A percentile compares a stretch with the other conserved stretches of the same genome.
These are phyloP conservation scores for Ptyas mucosa DNA, from an alignment of 2,113 vertebrate species.

Conservation along the genomic window DNA sequence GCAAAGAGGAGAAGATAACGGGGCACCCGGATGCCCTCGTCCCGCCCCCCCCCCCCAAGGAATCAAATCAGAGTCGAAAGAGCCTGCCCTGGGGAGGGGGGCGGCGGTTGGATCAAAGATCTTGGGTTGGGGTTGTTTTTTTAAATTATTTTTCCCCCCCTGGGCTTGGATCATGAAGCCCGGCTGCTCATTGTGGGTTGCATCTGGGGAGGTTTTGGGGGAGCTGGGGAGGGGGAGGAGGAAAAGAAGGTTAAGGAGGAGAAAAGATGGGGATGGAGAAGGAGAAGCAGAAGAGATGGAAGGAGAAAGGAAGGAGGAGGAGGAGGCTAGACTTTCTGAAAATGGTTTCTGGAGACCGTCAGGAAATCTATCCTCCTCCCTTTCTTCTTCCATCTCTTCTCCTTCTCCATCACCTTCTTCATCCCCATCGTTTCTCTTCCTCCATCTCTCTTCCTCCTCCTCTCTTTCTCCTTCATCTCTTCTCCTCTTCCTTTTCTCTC, in stretches of 20 bases:
- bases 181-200: neutral
- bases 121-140: neutral
- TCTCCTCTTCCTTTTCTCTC: too few relatives aligned
- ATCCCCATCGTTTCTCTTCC: too few relatives aligned
- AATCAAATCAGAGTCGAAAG: neutral
- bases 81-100: too few relatives aligned
- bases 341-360: neutral
- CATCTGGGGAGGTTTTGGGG: neutral
- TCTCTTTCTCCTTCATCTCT: too few relatives aligned
- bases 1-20: conserved; percentile 80
- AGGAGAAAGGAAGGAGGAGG: neutral
- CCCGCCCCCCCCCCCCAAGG: conserved; percentile 11
- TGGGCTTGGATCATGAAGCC: neutral
- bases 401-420: neutral
- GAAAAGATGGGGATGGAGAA: neutral
- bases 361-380: neutral
- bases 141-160: neutral
- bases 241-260: neutral
- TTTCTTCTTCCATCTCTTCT: neutral
- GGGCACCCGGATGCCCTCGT: conserved; percentile 62
- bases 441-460: too few relatives aligned
- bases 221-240: neutral
- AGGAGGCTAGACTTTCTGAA: neutral
- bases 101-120: neutral
- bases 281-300: neutral